phyloP scores from a whole-genome alignment of 2,797 vertebrate genomes.

The Malurus splendens region DNA sequence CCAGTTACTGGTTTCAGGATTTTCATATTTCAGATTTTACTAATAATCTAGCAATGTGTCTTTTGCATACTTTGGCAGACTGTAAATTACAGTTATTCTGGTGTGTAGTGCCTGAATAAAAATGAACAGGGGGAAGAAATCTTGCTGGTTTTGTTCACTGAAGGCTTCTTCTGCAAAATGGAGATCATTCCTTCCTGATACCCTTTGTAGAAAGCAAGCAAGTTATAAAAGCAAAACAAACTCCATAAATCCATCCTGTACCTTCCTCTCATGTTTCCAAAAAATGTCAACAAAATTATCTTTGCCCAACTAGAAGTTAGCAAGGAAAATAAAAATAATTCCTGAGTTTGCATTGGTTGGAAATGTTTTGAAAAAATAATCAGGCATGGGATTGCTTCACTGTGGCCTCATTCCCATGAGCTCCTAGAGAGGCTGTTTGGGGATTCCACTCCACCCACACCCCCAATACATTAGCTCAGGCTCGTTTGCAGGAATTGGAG shows the following conservation, averaged over 20 bases:
- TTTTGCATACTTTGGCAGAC: background rate
- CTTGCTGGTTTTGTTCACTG: background rate
- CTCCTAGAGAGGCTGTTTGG: background rate
- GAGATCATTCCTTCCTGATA: background rate
- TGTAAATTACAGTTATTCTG: background rate
- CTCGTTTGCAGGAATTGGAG: background rate
- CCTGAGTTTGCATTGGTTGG: background rate
- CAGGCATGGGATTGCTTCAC: background rate
- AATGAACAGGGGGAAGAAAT: background rate
- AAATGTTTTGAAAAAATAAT: background rate
- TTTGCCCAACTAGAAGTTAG: background rate
- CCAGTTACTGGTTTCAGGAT: background rate
- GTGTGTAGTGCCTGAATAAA: background rate
- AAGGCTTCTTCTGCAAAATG: background rate
- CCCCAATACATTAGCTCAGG: background rate
- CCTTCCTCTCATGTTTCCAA: background rate
- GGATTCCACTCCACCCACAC: background rate
- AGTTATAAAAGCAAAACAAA: background rate
- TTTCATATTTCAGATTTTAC: background rate
- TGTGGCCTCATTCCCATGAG: background rate
- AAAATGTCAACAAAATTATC: background rate
- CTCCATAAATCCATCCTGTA: background rate
- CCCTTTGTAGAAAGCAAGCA: background rate
- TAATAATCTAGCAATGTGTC: background rate
- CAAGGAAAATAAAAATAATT: background rate